phyloP scores from a whole-genome alignment of 2,797 vertebrate genomes.

The Denticeps clupeoides region DNA sequence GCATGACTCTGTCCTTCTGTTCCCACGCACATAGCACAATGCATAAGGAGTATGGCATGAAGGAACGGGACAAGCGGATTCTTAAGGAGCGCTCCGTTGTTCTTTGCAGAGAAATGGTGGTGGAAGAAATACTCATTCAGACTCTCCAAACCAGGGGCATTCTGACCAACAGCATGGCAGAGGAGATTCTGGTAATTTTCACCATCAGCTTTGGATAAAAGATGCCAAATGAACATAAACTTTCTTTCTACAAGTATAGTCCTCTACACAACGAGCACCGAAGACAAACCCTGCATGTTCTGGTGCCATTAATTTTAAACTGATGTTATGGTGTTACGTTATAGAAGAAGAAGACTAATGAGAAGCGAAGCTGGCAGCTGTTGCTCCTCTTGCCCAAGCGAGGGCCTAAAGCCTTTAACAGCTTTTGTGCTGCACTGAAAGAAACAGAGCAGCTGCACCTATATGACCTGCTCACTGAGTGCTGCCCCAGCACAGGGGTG shows the following conservation, averaged over 20 bases:
- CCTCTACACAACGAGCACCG: too few species aligned
- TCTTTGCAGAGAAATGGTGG: conserved; percentile 57
- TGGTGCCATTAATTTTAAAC: conserved; percentile 1
- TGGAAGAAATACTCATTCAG: conserved; percentile 60
- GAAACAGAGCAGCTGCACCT: conserved; percentile 83
- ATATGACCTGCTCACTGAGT: conserved; percentile 58
- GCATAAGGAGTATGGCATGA: conserved; percentile 56
- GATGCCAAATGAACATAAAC: too few species aligned
- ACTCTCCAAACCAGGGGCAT: conserved; percentile 48
- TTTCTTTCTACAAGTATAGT: too few species aligned
- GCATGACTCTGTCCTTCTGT: neutral
- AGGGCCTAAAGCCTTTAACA: conserved; percentile 77
- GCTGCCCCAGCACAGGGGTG: conserved; percentile 44
- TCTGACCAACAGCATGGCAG: conserved; percentile 62
- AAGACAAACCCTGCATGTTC: neutral
- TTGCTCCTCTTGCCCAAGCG: conserved; percentile 79
- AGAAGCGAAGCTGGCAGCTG: conserved; percentile 53
- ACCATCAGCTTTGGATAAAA: too few species aligned
- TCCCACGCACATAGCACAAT: conserved; percentile 29
- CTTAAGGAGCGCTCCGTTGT: conserved; percentile 37
- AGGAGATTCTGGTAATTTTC: conserved; percentile 60
- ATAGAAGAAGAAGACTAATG: conserved; percentile 50
- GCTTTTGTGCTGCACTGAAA: conserved; percentile 73
- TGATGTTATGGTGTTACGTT: neutral
- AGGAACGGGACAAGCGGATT: conserved; percentile 38